A percentile compares a stretch with the other conserved stretches of the same genome.
phyloP scores from a whole-genome alignment of 2,888 invertebrate species.

The Morinoia aosen region DNA sequence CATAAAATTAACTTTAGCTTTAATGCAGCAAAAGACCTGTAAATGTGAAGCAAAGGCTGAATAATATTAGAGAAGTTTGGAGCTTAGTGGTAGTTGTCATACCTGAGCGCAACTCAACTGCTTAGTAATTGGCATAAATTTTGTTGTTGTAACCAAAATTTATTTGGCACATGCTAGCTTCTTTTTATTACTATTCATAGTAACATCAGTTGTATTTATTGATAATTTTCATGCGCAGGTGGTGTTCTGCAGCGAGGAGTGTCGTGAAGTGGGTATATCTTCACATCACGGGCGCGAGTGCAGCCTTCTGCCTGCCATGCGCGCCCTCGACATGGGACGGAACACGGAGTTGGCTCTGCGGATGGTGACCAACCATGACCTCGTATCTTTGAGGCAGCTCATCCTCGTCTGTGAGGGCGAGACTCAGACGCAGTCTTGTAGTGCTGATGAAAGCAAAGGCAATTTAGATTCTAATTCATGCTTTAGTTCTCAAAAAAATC shows the following conservation, averaged over 20 bases:
- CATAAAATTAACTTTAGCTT: no score
- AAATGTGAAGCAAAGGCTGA: no score
- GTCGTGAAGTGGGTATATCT: conserved; percentile 53
- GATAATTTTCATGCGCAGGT: conserved; percentile 54
- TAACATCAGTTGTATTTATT: no score
- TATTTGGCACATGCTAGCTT: no score
- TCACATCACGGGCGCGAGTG: conserved; percentile 61
- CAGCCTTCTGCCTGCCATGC: conserved; percentile 55
- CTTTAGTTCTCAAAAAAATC: neutral
- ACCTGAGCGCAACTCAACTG: no score
- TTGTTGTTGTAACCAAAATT: no score
- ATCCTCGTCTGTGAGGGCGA: neutral
- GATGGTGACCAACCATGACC: conserved; percentile 59
- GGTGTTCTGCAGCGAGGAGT: conserved; percentile 62
- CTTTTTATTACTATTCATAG: no score
- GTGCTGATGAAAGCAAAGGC: neutral
- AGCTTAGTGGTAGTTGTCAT: no score
- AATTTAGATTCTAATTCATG: neutral
- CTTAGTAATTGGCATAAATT: no score
- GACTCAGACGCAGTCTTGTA: neutral
- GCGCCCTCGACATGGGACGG: conserved; percentile 63
- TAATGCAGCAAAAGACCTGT: no score
- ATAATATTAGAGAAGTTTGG: no score
- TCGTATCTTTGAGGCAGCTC: conserved; percentile 48
- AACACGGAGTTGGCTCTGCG: conserved; percentile 62